Percentiles rank a stretch among this genome's conserved stretches.
phyloP scores from a whole-genome alignment of 1,140 invertebrate species.

The Nephila pilipes region DNA sequence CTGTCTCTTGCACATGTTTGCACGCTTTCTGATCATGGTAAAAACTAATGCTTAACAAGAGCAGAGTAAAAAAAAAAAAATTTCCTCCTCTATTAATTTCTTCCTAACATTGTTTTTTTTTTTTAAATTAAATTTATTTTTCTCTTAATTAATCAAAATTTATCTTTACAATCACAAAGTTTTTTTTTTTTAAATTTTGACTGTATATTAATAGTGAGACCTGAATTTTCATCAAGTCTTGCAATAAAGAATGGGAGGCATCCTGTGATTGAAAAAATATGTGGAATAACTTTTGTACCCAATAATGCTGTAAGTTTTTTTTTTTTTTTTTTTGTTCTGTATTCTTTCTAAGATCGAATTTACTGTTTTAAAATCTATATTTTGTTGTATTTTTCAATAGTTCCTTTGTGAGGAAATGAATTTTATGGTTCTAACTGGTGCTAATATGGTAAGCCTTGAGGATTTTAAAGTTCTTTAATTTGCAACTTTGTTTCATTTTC shows the following conservation, averaged over 20 bases:
- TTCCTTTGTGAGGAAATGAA: slow-evolving; percentile 87
- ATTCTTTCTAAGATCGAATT: too few species aligned
- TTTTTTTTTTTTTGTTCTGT: neutral
- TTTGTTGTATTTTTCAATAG: slow-evolving; percentile 82
- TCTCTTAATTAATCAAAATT: neutral
- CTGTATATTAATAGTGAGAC: slow-evolving; percentile 83
- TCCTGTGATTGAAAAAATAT: slow-evolving; percentile 88
- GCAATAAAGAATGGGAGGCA: slow-evolving; percentile 88
- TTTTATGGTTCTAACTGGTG: slow-evolving; percentile 91
- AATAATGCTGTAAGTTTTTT: slow-evolving; percentile 82
- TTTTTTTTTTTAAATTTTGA: neutral
- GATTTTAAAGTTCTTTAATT: too few species aligned
- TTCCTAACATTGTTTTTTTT: neutral
- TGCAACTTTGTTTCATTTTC: too few species aligned
- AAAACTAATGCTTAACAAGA: neutral
- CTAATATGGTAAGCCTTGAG: slow-evolving; percentile 88
- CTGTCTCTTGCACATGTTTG: slow-evolving; percentile 88
- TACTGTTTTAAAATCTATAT: neutral
- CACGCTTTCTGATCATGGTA: slow-evolving; percentile 79
- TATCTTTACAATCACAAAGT: too few species aligned
- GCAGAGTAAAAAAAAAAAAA: neutral
- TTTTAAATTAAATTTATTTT: neutral
- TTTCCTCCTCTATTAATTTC: neutral
- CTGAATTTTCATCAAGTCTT: slow-evolving; percentile 87
- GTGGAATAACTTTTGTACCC: slow-evolving; percentile 84